These are phyloP conservation scores for Pasiphila rectangulata DNA, from an alignment of 2,888 invertebrate species.

Conservation along the genomic window DNA sequence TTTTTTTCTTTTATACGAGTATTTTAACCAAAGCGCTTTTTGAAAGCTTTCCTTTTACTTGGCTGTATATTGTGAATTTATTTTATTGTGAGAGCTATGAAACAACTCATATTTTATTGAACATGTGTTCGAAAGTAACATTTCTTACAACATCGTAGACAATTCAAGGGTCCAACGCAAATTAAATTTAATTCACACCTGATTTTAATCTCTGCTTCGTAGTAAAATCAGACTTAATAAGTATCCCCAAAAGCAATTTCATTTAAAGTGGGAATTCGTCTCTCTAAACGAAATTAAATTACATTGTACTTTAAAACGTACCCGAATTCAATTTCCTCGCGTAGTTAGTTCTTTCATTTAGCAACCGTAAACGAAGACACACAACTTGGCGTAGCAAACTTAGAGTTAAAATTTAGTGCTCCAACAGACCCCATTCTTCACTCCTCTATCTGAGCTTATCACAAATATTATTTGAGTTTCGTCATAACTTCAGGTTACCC, in stretches of 20 bases:
- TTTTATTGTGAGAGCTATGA: slow-evolving; percentile 9
- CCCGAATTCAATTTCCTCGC: slow-evolving; percentile 12
- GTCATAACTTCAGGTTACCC: slow-evolving; percentile 20
- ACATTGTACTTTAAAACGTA: slow-evolving; percentile 5
- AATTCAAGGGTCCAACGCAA: slow-evolving; percentile 5
- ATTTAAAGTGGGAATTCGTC: slow-evolving; percentile 11
- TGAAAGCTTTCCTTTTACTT: slow-evolving; percentile 5
- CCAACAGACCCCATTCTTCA: slow-evolving; percentile 13
- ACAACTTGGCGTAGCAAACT: slow-evolving; percentile 16
- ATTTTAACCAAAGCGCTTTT: slow-evolving; percentile 5
- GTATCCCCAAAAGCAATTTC: slow-evolving; percentile 17
- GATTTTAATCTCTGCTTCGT: slow-evolving; percentile 1
- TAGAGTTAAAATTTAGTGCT: slow-evolving; percentile 23
- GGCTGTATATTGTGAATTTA: slow-evolving; percentile 2
- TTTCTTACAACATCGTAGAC: slow-evolving; percentile 13
- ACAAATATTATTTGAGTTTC: slow-evolving; percentile 23
- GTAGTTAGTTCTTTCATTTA: slow-evolving; percentile 21
- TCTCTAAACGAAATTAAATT: slow-evolving; percentile 15
- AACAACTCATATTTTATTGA: slow-evolving; percentile 11
- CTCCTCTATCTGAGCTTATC: slow-evolving; percentile 20
- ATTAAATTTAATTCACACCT: slow-evolving; percentile 5
- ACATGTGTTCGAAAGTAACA: slow-evolving; percentile 5
- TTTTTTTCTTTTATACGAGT: not conserved
- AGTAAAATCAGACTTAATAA: slow-evolving; percentile 4
- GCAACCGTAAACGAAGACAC: slow-evolving; percentile 14